Evolutionary conservation across 2,113 vertebrate genomes (phyloP).

Genomic region (Corythornis vintsioides): DNA sequence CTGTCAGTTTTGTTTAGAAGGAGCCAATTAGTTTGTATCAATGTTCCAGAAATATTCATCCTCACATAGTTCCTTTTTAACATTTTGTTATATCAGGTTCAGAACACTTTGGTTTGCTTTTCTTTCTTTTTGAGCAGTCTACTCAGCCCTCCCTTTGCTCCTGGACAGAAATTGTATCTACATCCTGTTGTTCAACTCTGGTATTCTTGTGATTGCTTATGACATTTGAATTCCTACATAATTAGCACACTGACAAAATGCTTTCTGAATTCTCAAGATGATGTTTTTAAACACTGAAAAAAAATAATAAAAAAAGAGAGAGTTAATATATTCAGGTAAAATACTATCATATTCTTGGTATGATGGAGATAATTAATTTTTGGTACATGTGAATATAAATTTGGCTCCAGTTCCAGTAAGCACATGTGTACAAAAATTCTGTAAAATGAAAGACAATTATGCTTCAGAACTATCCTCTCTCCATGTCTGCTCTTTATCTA

Average conservation of each 20-base stretch:
- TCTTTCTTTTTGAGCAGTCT: not conserved
- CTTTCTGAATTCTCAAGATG: not conserved
- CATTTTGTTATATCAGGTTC: not conserved
- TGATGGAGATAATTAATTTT: not conserved
- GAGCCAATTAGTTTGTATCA: not conserved
- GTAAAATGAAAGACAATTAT: not conserved
- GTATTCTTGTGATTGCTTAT: not conserved
- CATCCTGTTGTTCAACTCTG: not conserved
- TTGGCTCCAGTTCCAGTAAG: not conserved
- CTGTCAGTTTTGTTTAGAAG: not conserved
- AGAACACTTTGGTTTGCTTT: not conserved
- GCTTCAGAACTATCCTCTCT: not conserved
- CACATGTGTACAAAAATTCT: not conserved
- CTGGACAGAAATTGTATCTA: not conserved
- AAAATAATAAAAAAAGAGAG: not conserved
- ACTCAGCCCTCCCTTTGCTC: not conserved
- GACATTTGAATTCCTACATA: not conserved
- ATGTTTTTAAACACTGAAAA: not conserved
- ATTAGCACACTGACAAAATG: not conserved
- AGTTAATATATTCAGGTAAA: not conserved
- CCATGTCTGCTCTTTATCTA: not conserved
- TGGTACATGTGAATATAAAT: not conserved
- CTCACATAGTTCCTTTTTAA: not conserved
- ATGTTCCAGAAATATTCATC: not conserved
- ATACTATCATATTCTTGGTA: not conserved